Evolutionary conservation across 2,113 vertebrate species (phyloP), one percentile per base, ranked within the genome.

Genomic region (Oriolus oriolus): DNA sequence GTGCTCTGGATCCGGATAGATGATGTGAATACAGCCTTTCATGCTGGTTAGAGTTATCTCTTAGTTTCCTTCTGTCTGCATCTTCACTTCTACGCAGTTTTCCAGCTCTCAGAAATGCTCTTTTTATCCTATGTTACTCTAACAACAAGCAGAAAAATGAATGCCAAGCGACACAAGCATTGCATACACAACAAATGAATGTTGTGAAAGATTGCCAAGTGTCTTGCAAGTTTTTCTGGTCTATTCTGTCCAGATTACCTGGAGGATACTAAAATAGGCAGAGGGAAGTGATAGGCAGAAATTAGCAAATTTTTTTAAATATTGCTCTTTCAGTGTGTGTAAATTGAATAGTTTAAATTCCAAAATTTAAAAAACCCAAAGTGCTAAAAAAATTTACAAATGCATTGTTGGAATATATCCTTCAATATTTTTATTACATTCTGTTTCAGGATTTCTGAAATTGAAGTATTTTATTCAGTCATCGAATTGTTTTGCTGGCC

Each of bases 21-120:
- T 37, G 45, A 21, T 14, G 2, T 33, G 18, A 13, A 13, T 10
- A 33, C 16, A 50, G 8, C 6, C 6, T 47, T 73, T 28, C 24
- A 4, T 3, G 2, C 3, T 28, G 11, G 21, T 5, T 14, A 4
- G 22, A 30, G 4, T 47, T 82, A 24, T 3, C 8, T 56, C 16
- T 12, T 31, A 9, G 7, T 60, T 84, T 78, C 31, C 13, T 78
- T 65, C 44, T 63, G 10, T 31, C 15, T 16, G 7, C 37, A 33
- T 42, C 13, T 54, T 61, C 28, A 37, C 70, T 45, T 77, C 21
- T 33, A 8, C 28, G 20, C 14, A 35, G 21, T 37, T 75, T 61
- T 68, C 13, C 41, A 77, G 10, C 35, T 83, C 28, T 71, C 35
- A 57, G 39, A 27, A 76, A 35, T n/a, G 7, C 1, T 7, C n/a